A percentile compares a stretch with the other conserved stretches of the same genome.
phyloP scores from a whole-genome alignment of 2,113 vertebrate species.

The Hippoglossus stenolepis region DNA sequence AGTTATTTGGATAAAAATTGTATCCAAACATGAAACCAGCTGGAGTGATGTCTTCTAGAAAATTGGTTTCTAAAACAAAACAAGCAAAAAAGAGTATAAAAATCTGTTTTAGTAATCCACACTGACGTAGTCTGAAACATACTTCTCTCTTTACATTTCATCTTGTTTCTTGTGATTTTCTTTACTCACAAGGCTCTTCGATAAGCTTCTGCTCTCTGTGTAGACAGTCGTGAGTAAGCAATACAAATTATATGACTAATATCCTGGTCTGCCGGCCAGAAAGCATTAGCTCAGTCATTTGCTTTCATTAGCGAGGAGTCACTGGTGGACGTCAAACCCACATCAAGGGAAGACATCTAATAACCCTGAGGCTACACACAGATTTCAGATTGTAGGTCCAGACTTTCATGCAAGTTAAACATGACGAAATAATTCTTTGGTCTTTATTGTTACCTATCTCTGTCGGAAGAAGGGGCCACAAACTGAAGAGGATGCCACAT shows the following conservation, averaged over 20 bases:
- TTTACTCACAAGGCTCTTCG: constrained; percentile 6
- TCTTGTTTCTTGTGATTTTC: constrained; percentile 9
- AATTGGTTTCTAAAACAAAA: constrained; percentile 30
- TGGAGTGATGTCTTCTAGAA: constrained; percentile 2
- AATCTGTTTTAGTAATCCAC: neutral
- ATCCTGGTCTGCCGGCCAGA: constrained; percentile 43
- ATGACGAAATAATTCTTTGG: constrained; percentile 19
- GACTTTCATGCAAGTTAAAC: constrained; percentile 32
- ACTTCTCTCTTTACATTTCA: neutral
- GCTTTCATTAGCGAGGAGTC: constrained; percentile 61
- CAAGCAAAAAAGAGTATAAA: constrained; percentile 12
- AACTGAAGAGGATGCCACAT: constrained; percentile 29
- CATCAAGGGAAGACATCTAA: constrained; percentile 45
- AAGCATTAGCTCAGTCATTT: constrained; percentile 57
- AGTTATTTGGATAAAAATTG: constrained; percentile 7
- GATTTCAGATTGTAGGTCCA: constrained; percentile 25
- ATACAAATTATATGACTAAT: constrained; percentile 56
- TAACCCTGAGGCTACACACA: constrained; percentile 13
- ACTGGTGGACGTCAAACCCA: constrained; percentile 57
- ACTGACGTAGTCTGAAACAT: neutral
- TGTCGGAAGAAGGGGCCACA: neutral
- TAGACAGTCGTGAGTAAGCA: constrained; percentile 36
- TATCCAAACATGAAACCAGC: constrained; percentile 10
- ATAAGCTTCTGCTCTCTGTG: constrained; percentile 20
- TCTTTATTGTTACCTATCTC: neutral